phyloP scores from a whole-genome alignment of 1,140 invertebrate species.

The honey bee (Apis mellifera) region Amel_HAv3.1 CM009943.2:6637501-6638000 shows the following conservation, averaged over 20 bases:
- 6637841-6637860: constrained; percentile 69
- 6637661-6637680: neutral
- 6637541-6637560: constrained; percentile 13
- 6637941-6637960: constrained; percentile 1
- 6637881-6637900: constrained; percentile 69
- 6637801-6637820: constrained; percentile 62
- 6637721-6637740: constrained; percentile 35
- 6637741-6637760: constrained; percentile 1
- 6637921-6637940: neutral
- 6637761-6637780: constrained; percentile 45
- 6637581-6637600: constrained; percentile 10
- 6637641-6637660: constrained; percentile 18
- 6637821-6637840: constrained; percentile 69
- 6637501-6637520: constrained; percentile 26
- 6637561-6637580: constrained; percentile 1
- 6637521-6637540: constrained; percentile 51
- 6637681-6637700: neutral
- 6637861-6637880: constrained; percentile 75
- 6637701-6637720: no score
- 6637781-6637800: constrained; percentile 66
- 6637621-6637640: constrained; percentile 23
- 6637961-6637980: constrained; percentile 52
- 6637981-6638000: neutral
- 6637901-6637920: constrained; percentile 61
- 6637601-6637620: constrained; percentile 37